Base-by-base conservation (phyloP, 2,797 vertebrate genomes). In the Danio aesculapii region DNA sequence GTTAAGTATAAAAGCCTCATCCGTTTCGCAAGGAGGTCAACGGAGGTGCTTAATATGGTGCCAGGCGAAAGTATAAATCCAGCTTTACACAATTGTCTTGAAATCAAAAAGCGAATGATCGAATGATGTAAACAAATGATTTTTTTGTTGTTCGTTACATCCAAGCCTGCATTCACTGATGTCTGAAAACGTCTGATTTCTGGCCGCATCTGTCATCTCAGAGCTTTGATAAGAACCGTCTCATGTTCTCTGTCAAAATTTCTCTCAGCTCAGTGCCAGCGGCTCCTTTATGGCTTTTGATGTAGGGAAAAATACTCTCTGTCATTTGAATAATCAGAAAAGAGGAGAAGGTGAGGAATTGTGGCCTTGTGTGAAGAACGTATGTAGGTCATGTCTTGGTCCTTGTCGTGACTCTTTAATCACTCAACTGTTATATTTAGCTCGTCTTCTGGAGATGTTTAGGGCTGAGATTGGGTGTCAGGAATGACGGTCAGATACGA, bases 351-450 rank as follows among this genome's bases (percentile, higher is more conserved):
- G 67, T 44, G 77, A 61, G 52, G 30, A 72, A 30, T 78, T 11
- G 62, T 69, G 74, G 67, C 72, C 70, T 81, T 55, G 76, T 85
- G 88, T 84, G 79, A 84, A 87, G 58, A 83, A 50, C 75, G 67
- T 89, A 93, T 91, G 85, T 93, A 87, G 89, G 90, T 86, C 91
- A 87, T 2, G 85, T 83, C 76, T 84, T 81, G 89, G 86, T 90
- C 88, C 89, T 85, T 84, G 86, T 81, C 70, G 85, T 87, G 67
- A 70, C 86, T 92, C 90, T 93, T 94, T 94, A 93, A 91, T 94
- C 90, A 93, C 91, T 93, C 93, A 91, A 92, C 90, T 89, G 92
- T 91, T 94, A 95, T 94, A 92, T 95, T 93, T 94, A 94, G 92
- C 87, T 80, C 88, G 84, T 93, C 93, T 93, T 86, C 92, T 84